Evolutionary conservation across 2,888 invertebrate species (phyloP).

Genomic region (Drosophila macrospina): DNA sequence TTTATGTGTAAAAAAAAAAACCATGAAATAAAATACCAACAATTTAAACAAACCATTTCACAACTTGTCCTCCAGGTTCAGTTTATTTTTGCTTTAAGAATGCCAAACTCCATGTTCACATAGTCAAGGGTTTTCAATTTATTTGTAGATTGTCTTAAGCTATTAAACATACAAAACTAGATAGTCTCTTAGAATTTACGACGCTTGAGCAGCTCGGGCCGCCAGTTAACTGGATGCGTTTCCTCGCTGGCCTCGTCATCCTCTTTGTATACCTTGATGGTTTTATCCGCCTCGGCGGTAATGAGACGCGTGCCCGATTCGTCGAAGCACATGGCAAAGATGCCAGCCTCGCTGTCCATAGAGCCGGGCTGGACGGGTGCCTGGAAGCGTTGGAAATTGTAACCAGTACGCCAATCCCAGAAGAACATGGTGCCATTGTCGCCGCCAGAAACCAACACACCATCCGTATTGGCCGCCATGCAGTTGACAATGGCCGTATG

Average conservation of each 20-base stretch:
- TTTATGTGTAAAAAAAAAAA: constrained; percentile 65
- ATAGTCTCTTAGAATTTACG: constrained; percentile 90
- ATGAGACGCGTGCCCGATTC: constrained; percentile 97
- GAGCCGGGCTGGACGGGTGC: constrained; percentile 99
- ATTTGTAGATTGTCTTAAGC: constrained; percentile 7
- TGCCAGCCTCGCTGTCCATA: constrained; percentile 99
- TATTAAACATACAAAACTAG: constrained; percentile 14
- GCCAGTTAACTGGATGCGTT: constrained; percentile 98
- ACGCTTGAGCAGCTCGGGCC: constrained; percentile 97
- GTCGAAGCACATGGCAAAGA: constrained; percentile 98
- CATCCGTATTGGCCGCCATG: constrained; percentile 96
- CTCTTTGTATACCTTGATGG: constrained; percentile 99
- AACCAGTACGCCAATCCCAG: constrained; percentile 99
- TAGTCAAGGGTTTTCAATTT: neutral
- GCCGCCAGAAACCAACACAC: constrained; percentile 98
- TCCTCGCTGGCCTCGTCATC: constrained; percentile 98
- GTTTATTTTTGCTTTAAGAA: no score
- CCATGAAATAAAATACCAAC: constrained; percentile 43
- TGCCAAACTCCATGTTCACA: neutral
- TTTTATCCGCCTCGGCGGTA: constrained; percentile 99
- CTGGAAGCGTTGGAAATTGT: constrained; percentile 97
- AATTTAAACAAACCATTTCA: constrained; percentile 15
- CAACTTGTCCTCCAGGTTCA: no score
- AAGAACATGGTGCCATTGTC: constrained; percentile 99
- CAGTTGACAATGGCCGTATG: constrained; percentile 99